Base-by-base conservation (phyloP, 2,888 invertebrate species). In the Gari tellinella region DNA sequence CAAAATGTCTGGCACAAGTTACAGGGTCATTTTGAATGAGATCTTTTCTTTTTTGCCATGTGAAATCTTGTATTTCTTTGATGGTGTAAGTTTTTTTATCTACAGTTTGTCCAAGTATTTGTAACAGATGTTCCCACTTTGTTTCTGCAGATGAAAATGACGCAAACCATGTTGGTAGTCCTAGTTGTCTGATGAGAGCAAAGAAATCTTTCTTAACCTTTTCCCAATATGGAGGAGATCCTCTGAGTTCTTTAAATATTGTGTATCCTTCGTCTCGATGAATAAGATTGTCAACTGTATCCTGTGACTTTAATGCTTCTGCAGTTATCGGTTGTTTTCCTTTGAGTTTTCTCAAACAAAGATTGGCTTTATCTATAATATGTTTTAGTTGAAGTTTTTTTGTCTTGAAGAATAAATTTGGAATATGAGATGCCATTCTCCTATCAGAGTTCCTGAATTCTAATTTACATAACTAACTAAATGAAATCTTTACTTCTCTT, bases 111-210 rank as follows among this genome's bases (percentile, higher is more conserved):
- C 8, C 23, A 7, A 77, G 45, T 19, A 65, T 64, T 49, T 40
- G 19, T 7, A 78, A 61, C 3, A 74, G 49, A 53, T 70, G 66
- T 19, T 5, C 26, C 78, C 74, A 74, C 57, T 62, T 56, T 15
- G 80, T 80, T 52, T 76, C 80, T 31, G 73, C 80, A 31, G 76
- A 57, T 5, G 72, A 70, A 49, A 73, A 67, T 8, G 74, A 73
- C 1, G 43, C 26, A 48, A 74, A 78, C 49, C 55, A 69, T 19
- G 74, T 78, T 21, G 72, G 65, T 1, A 68, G 45, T 23, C 70
- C 78, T 14, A 80, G 58, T 7, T 26, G 40, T n/a, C 69, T 37
- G 12, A 79, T 67, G 61, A 79, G 51, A 10, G 74, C 74, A 56
- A 72, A 79, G 12, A 77, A 14, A 12, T 79, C 68, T 49, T 68